Conservation (phyloP, 2,888 invertebrate genomes). For the Anticlea derivata region DNA sequence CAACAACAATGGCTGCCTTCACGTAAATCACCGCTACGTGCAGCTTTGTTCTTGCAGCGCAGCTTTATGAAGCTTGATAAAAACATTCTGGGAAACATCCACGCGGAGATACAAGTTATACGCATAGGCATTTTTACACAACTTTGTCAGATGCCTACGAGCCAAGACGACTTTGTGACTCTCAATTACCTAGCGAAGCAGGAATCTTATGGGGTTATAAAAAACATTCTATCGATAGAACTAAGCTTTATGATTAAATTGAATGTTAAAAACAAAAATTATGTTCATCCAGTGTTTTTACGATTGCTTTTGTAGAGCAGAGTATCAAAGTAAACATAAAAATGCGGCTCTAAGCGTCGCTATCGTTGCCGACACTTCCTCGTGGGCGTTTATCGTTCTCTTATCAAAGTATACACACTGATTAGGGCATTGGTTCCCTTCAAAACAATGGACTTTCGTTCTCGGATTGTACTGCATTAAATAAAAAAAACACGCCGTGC, state of each 20-base stretch:
- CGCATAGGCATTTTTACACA: not conserved
- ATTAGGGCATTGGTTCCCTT: constrained; percentile 46
- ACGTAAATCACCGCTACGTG: constrained; percentile 38
- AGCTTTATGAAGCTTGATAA: constrained; percentile 29
- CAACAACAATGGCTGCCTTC: constrained; percentile 35
- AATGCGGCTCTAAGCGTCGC: constrained; percentile 41
- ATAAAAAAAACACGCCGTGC: too few species aligned
- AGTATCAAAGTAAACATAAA: constrained; percentile 32
- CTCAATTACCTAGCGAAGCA: too few species aligned
- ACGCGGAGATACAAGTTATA: constrained; percentile 13
- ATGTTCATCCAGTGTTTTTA: not conserved
- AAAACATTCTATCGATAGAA: not conserved
- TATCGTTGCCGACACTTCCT: constrained; percentile 59
- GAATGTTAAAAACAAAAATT: too few species aligned
- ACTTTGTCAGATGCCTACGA: not conserved
- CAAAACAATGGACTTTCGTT: constrained; percentile 41
- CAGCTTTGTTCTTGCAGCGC: constrained; percentile 31
- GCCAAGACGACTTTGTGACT: not conserved
- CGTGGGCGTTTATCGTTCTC: constrained; percentile 61
- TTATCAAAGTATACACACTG: constrained; percentile 62
- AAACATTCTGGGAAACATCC: constrained; percentile 28
- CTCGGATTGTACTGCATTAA: constrained; percentile 28
- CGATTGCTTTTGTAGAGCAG: constrained; percentile 2
- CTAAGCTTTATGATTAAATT: too few species aligned
- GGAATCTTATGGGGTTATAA: too few species aligned